Percentiles rank a stretch among this genome's conserved stretches.
phyloP scores from a whole-genome alignment of 1,140 invertebrate species.

The Drosophila sp. region DNA sequence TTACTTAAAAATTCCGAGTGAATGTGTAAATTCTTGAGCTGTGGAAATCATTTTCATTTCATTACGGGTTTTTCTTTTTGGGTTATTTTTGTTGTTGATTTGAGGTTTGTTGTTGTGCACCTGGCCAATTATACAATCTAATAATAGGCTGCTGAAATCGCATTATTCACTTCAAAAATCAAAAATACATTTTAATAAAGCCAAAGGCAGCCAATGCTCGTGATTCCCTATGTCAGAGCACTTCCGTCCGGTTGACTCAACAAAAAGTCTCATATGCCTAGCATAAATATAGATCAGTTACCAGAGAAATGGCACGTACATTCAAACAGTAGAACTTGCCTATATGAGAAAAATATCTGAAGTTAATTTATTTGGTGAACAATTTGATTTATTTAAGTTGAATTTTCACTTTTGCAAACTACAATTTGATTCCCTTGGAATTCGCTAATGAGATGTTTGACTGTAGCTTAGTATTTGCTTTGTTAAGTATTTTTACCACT shows the following conservation, averaged over 20 bases:
- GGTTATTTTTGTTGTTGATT: constrained; percentile 7
- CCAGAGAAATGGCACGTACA: neutral
- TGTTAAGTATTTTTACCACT: constrained; percentile 13
- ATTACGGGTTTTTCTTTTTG: constrained; percentile 21
- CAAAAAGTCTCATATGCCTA: constrained; percentile 35
- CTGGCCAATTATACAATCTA: constrained; percentile 61
- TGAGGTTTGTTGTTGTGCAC: constrained; percentile 50
- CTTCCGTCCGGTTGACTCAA: constrained; percentile 73
- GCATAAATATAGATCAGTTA: constrained; percentile 36
- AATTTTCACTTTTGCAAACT: neutral
- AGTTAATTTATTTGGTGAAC: neutral
- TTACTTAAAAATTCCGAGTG: constrained; percentile 61
- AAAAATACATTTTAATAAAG: constrained; percentile 76
- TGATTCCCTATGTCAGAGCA: constrained; percentile 50
- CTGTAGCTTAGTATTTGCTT: neutral
- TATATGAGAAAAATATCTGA: neutral
- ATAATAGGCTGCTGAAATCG: constrained; percentile 42
- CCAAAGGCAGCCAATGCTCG: constrained; percentile 25
- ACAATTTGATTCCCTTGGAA: neutral
- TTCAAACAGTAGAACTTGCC: neutral
- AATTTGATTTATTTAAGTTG: too few species aligned
- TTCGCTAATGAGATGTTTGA: neutral
- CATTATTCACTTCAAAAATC: constrained; percentile 70
- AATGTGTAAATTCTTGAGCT: constrained; percentile 63
- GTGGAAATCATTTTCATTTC: constrained; percentile 1